Evolutionary conservation across 2,888 invertebrate species (phyloP).

Genomic region (Balanococcus diminutus): DNA sequence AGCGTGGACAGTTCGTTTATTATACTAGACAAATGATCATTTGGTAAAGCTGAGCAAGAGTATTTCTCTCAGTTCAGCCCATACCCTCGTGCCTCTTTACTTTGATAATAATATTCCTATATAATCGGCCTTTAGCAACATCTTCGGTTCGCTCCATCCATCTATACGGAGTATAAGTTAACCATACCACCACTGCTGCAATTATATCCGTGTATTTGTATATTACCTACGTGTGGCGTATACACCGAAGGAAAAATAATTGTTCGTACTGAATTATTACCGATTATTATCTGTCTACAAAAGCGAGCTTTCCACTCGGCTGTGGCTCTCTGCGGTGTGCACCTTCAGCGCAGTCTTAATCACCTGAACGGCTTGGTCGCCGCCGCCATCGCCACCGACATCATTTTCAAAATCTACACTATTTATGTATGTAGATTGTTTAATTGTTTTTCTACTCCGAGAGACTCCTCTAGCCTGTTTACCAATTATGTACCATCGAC

Average conservation of each 20-base stretch:
- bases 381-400: not conserved
- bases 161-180: not conserved
- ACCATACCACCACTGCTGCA: not conserved
- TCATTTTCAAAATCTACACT: not conserved
- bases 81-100: constrained; percentile 26
- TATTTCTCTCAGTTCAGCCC: constrained; percentile 38
- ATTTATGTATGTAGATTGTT: not conserved
- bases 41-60: constrained; percentile 22
- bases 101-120: constrained; percentile 40
- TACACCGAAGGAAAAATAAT: not conserved
- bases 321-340: not conserved
- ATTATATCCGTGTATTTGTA: not conserved
- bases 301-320: constrained; percentile 13
- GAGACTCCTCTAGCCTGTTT: not conserved
- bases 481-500: not conserved
- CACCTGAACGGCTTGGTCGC: not conserved
- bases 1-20: constrained; percentile 46
- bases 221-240: not conserved
- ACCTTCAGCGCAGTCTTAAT: not conserved
- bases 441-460: not conserved
- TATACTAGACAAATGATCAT: constrained; percentile 46
- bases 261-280: constrained; percentile 38
- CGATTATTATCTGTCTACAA: constrained; percentile 17
- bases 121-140: constrained; percentile 40
- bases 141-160: not conserved